Evolutionary conservation across 2,888 invertebrate species (phyloP).

Genomic region (Arctia plantaginis): DNA sequence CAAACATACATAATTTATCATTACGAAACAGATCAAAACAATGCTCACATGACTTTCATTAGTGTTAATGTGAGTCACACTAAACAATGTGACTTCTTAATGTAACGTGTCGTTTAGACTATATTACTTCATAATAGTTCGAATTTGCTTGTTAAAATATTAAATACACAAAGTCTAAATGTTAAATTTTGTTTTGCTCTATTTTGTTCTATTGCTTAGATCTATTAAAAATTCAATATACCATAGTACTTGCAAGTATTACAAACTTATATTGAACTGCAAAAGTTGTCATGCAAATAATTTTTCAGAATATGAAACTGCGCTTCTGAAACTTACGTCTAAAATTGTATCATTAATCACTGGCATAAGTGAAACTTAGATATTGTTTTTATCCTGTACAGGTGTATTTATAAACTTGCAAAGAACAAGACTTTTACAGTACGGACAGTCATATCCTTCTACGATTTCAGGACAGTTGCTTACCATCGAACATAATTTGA

Average conservation of each 20-base stretch:
- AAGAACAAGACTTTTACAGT: no score
- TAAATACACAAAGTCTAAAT: no score
- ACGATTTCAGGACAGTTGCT: background rate
- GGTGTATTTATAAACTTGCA: background rate
- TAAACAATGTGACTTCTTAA: slow-evolving; percentile 8
- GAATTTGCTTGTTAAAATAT: background rate
- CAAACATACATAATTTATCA: background rate
- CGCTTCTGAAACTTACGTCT: background rate
- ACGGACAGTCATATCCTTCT: background rate
- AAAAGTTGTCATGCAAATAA: background rate
- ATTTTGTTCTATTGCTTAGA: no score
- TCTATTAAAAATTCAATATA: background rate
- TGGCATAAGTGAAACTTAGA: background rate
- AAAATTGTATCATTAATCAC: background rate
- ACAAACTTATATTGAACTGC: background rate
- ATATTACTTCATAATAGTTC: slow-evolving; percentile 1
- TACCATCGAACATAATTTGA: background rate
- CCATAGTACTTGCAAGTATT: background rate
- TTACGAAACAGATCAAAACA: slow-evolving; percentile 9
- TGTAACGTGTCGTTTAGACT: slow-evolving; percentile 6
- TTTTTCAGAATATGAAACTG: background rate
- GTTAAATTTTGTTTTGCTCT: background rate
- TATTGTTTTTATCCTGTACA: background rate
- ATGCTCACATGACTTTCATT: slow-evolving; percentile 16
- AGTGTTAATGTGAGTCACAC: slow-evolving; percentile 9